Conservation (phyloP, 2,888 invertebrate species). For the Volucella zonaria region DNA sequence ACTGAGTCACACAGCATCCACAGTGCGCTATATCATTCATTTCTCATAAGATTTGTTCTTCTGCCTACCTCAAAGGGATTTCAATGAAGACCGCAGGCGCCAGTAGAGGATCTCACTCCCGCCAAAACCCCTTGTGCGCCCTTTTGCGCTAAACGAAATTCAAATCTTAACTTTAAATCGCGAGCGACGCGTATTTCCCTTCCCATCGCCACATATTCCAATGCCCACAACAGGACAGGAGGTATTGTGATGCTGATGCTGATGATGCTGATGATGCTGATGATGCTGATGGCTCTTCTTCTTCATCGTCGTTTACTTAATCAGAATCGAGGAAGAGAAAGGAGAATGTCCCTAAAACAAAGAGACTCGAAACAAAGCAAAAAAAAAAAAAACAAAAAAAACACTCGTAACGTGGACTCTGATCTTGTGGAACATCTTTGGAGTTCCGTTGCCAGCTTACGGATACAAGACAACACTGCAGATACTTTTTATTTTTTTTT, state of each 20-base stretch:
- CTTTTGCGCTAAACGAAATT: slow-evolving; percentile 41
- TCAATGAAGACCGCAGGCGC: slow-evolving; percentile 73
- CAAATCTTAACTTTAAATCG: slow-evolving; percentile 74
- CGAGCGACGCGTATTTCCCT: slow-evolving; percentile 69
- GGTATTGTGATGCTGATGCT: too few species aligned
- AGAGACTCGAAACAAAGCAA: slow-evolving; percentile 29
- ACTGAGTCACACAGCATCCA: slow-evolving; percentile 22
- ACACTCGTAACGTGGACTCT: slow-evolving; percentile 11
- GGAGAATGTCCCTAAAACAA: slow-evolving; percentile 62
- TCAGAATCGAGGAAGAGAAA: slow-evolving; percentile 59
- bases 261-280: too few species aligned
- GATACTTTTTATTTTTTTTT: slow-evolving; percentile 25
- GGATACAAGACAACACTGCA: slow-evolving; percentile 46
- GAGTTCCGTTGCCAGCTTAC: slow-evolving; percentile 59
- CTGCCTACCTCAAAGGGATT: slow-evolving; percentile 72
- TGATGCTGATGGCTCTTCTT: neutral
- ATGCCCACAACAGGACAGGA: too few species aligned
- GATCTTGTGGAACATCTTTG: slow-evolving; percentile 66
- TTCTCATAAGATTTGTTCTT: slow-evolving; percentile 73
- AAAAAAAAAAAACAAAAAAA: neutral
- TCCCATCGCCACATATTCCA: slow-evolving; percentile 20
- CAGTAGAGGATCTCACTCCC: slow-evolving; percentile 51
- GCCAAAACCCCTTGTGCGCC: slow-evolving; percentile 20
- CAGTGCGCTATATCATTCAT: slow-evolving; percentile 69
- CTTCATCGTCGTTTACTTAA: slow-evolving; percentile 57